Evolutionary conservation across 2,888 invertebrate species (phyloP), one percentile per base, ranked within the genome.

Genomic region (Trissolcus japonicus): DNA sequence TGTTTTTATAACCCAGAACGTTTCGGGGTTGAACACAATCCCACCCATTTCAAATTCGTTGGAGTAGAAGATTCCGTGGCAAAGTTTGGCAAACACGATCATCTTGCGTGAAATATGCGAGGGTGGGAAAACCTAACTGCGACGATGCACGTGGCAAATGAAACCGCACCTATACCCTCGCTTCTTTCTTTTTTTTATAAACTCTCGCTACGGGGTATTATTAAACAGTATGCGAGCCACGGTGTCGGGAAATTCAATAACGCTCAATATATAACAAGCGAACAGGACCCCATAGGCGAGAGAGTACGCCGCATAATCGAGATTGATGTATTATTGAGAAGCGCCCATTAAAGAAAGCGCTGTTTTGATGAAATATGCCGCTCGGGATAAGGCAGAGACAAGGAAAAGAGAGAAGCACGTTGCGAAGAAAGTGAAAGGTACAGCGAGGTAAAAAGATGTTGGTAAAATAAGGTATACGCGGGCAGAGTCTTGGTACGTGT

Each of bases 261-360:
- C 76, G 78, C 79, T 79, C 79, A 81, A 81, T 83, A 82, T 82
- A 65, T 62, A 61, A 61, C 50, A 54, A 67, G 35, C 0, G 11
- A 35, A 35, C 35, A 35, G 35, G 62, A 56, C 68, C 63, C 67
- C 65, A 65, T 65, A 17, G 59, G 55, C 55, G 53, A 61, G 46
- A 57, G 54, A 35, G 6, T 74, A 41, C 62, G 67, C 72, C 80
- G 76, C 80, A 81, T 84, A 84, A 86, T 84, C 82, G 81, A 83
- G 86, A 87, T 87, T 87, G 86, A 87, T 87, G 83, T 86, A 86
- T 87, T 87, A 87, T 86, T 87, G 85, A 86, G 83, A 81, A 79
- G 55, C 81, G 78, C 82, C 82, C 83, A 86, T 87, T 86, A 85
- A 86, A 86, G 83, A 84, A 84, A 85, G 84, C 82, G 76, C 79